phyloP scores from a whole-genome alignment of 1,140 invertebrate genomes.

The Drosophila nebulosa region DNA sequence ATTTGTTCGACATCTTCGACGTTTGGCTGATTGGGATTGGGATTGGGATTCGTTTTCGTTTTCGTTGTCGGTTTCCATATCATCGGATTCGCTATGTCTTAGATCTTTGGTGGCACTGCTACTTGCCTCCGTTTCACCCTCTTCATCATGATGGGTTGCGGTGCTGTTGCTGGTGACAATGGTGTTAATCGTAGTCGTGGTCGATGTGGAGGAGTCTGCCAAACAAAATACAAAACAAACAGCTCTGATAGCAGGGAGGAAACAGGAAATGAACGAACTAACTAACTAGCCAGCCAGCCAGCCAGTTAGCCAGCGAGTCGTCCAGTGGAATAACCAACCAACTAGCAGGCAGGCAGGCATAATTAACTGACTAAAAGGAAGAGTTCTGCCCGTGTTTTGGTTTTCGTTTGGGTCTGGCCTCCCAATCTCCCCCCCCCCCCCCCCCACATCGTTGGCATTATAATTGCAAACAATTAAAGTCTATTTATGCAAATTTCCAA shows the following conservation, averaged over 20 bases:
- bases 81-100: too few species aligned
- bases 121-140: too few species aligned
- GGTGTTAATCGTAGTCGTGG: neutral
- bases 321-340: too few species aligned
- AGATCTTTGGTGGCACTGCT: too few species aligned
- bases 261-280: neutral
- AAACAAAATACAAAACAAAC: neutral
- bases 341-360: slow-evolving; percentile 45
- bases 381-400: slow-evolving; percentile 15
- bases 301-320: too few species aligned
- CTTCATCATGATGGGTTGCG: neutral
- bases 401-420: slow-evolving; percentile 12
- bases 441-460: slow-evolving; percentile 48
- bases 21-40: slow-evolving; percentile 82
- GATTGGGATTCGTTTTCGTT: neutral
- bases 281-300: too few species aligned
- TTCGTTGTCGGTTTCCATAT: slow-evolving; percentile 18
- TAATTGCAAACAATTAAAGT: slow-evolving; percentile 79
- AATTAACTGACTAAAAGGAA: slow-evolving; percentile 39
- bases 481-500: slow-evolving; percentile 78
- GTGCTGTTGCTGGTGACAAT: neutral
- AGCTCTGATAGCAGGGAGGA: neutral
- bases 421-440: too few species aligned
- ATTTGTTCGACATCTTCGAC: slow-evolving; percentile 96
- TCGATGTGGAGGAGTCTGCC: slow-evolving; percentile 23